These are phyloP conservation scores for Microtus oregoni DNA, from an alignment of 2,113 vertebrate genomes.

Conservation along the genomic window DNA sequence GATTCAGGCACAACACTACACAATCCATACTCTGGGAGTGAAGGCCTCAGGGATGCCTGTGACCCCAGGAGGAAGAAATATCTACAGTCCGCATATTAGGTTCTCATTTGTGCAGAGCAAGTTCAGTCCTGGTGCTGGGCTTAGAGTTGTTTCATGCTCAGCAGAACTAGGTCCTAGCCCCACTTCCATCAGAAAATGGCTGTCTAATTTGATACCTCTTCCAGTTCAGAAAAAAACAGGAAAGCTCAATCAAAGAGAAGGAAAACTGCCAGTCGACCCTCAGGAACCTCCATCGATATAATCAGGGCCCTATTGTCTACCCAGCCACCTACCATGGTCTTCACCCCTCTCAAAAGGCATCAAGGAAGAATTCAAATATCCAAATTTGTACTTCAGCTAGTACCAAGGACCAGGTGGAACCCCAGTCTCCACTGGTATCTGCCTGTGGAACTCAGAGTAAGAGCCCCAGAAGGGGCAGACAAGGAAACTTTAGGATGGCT, in stretches of 20 bases:
- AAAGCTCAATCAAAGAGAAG: neutral
- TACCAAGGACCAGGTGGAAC: neutral
- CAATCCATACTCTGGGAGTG: neutral
- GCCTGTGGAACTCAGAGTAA: neutral
- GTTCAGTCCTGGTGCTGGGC: neutral
- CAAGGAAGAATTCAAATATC: neutral
- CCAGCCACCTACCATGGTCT: neutral
- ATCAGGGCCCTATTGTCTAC: neutral
- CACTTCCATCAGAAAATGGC: neutral
- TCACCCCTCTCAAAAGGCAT: neutral
- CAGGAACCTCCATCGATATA: neutral
- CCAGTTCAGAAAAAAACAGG: neutral
- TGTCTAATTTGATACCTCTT: neutral
- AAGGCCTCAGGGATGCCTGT: neutral
- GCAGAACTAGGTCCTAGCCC: neutral
- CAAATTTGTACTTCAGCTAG: neutral
- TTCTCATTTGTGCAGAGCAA: neutral
- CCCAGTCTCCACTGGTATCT: neutral
- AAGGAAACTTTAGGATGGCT: neutral
- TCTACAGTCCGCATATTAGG: neutral
- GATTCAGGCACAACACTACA: neutral
- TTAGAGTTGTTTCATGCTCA: neutral
- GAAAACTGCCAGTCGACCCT: neutral
- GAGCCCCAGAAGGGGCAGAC: too few relatives aligned
- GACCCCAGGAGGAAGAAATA: neutral